phyloP scores from a whole-genome alignment of 2,797 vertebrate genomes.

The Hybognathus amarus region DNA sequence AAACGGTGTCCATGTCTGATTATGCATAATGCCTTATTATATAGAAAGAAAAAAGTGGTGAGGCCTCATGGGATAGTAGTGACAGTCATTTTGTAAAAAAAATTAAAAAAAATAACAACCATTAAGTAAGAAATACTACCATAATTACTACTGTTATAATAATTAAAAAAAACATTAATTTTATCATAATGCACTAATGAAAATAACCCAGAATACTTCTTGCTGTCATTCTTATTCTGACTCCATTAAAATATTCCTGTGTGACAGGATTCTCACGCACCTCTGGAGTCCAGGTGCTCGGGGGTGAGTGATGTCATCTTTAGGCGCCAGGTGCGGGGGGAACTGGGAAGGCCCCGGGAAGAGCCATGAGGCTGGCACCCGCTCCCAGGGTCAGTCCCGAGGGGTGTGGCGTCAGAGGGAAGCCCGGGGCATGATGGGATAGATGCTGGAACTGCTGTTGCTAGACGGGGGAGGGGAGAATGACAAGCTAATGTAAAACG shows the following conservation, averaged over 20 bases:
- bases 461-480: conserved; percentile 69
- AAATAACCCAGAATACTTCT: neutral
- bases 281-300: conserved; percentile 82
- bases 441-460: conserved; percentile 98
- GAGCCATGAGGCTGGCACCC: conserved; percentile 82
- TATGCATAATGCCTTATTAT: neutral
- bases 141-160: neutral
- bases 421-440: conserved; percentile 86
- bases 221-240: neutral
- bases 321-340: conserved; percentile 79
- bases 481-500: neutral
- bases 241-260: neutral
- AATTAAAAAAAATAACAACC: neutral
- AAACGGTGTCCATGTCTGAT: neutral
- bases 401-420: conserved; percentile 85
- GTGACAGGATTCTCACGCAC: conserved; percentile 64
- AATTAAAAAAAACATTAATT: neutral
- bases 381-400: conserved; percentile 79
- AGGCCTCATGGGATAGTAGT: neutral
- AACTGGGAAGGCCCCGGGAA: conserved; percentile 83
- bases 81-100: neutral
- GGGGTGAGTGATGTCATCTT: conserved; percentile 82
- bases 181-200: neutral
- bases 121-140: neutral
- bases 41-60: neutral